Base-by-base conservation (phyloP, 2,113 vertebrate genomes). In the Heterotilapia buettikoferi region DNA sequence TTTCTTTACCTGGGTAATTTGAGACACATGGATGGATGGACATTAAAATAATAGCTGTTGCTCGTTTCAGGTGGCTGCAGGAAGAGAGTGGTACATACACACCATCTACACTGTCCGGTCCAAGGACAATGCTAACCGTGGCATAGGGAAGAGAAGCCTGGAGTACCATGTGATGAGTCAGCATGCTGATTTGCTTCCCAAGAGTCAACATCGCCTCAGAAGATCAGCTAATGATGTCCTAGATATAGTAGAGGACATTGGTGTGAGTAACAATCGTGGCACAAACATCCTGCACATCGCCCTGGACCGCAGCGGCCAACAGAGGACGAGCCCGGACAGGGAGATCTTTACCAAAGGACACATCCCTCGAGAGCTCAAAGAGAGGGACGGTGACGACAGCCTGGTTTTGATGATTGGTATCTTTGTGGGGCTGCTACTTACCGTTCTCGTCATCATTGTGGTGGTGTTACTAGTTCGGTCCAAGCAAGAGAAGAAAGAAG, bases 31-130 rank as follows among this genome's bases (percentile, higher is more conserved):
- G 38, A 73, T 71, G 66, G 71, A 76, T 78, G 26, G 6, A 33
- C 18, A 52, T 78, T 33, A 16, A 71, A 90, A 24, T 12, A 38
- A 24, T 21, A 80, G 56, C 31, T 82, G 14, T 73, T 52, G 7
- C 40, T 84, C 7, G 43, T 10, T 53, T 24, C 86, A 99, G 98
- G 98, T 99, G 14, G 95, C 98, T n/a, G 91, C 97, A 33, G 98
- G 98, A 9, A 96, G 98, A 56, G 98, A 99, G 90, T 99, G 98
- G 98, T 99, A 97, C 14, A 97, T 99, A 88, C 98, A 99, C 84
- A 96, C 98, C 7, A 97, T 99, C 94, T 99, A 99, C 91, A 99
- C 98, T 0, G 97, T 99, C 2, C 97, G 97, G 18, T 98, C 98
- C 3, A 97, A 97, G 84, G 97, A 97, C 57, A 97, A 92, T 1